Evolutionary conservation across 2,888 invertebrate species (phyloP), one percentile per base, ranked within the genome.

Genomic region (Lasius fuliginosus): DNA sequence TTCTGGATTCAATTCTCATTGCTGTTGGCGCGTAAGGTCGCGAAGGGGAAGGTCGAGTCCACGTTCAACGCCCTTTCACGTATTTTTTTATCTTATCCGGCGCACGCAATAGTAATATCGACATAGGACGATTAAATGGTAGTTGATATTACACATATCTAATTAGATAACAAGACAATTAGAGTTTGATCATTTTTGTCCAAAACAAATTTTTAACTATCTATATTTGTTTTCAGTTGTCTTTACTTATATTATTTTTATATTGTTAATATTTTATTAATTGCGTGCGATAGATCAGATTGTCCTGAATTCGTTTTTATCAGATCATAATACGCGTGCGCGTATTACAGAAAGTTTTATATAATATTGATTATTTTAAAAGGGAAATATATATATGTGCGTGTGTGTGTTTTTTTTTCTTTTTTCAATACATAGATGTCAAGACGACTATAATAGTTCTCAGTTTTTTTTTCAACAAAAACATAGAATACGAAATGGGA

Each of bases 31-130:
- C n/a, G 71, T 82, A 86, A 86, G 62, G 64, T 49, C 64, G 36
- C 49, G 56, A n/a, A 73, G 83, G 18, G 75, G 71, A 82, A 86
- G 71, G 84, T 81, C 81, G 82, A 82, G 60, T 67, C 23, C 76
- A 71, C 56, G 89, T 89, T 89, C 89, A 86, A 87, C 56, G 87
- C 81, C 87, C 84, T 81, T 77, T 58, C 69, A 33, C 56, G 42
- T 58, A 77, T n/a, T 53, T 77, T 77, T 77, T 40, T 15, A 69
- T 42, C 42, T 42, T 42, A 65, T 27, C 8, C 11, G 56, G 9
- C 40, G 12, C 68, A 77, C 56, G 56, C 30, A 30, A 77, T 40
- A 27, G 23, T 40, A n/a, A 77, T 67, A 77, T 67, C 33, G 56
- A 33, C 42, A n/a, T 77, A 15, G n/a, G 5, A 9, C 2, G 68